These are phyloP conservation scores for Aplocera efformata DNA, from an alignment of 2,888 invertebrate species.

Conservation along the genomic window DNA sequence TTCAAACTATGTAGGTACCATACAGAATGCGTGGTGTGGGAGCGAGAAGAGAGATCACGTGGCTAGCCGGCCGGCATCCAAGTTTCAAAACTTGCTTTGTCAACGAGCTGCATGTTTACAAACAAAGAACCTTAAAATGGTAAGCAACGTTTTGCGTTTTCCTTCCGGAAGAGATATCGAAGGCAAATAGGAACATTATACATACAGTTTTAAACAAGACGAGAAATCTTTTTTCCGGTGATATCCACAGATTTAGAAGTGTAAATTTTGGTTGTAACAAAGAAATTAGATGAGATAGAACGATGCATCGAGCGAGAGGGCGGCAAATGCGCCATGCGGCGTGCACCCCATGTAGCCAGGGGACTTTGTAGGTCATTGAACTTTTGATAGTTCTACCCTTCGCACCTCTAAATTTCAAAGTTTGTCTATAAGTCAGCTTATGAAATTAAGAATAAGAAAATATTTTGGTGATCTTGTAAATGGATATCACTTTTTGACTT, in stretches of 20 bases:
- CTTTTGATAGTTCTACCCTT: conserved; percentile 54
- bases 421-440: conserved; percentile 30
- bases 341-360: conserved; percentile 69
- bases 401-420: conserved; percentile 37
- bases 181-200: conserved; percentile 3
- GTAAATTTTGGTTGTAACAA: conserved; percentile 33
- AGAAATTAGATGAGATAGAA: conserved; percentile 49
- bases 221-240: no score
- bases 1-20: no score
- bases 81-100: conserved; percentile 65
- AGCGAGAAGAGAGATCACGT: conserved; percentile 40
- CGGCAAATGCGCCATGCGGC: conserved; percentile 44
- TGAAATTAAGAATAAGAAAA: conserved; percentile 18
- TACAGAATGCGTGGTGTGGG: conserved; percentile 1
- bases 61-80: conserved; percentile 32
- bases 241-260: no score
- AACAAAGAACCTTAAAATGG: conserved; percentile 42
- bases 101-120: conserved; percentile 55
- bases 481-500: no score
- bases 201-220: no score
- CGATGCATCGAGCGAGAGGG: conserved; percentile 52
- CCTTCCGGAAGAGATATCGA: conserved; percentile 30
- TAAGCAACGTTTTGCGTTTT: conserved; percentile 35
- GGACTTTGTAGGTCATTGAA: conserved; percentile 72
- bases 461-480: no score